phyloP scores from a whole-genome alignment of 2,113 vertebrate species.

The Tychaedon coryphoeus region DNA sequence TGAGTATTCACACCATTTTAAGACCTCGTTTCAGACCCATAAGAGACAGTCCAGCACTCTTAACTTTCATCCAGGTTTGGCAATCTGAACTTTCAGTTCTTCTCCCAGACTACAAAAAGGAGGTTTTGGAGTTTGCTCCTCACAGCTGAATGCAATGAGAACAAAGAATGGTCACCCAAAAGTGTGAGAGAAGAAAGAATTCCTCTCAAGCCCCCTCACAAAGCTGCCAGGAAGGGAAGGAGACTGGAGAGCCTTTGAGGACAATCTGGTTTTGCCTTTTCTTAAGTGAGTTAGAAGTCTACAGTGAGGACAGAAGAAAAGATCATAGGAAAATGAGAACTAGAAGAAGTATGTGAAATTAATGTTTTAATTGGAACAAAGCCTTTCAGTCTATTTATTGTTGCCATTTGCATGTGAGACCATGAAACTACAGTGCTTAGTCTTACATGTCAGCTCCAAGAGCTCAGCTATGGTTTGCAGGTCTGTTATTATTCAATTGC shows the following conservation, averaged over 20 bases:
- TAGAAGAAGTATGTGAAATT: not conserved
- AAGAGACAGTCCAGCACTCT: not conserved
- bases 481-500: not conserved
- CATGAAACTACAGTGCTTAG: not conserved
- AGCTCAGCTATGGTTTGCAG: not conserved
- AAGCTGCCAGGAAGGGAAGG: not conserved
- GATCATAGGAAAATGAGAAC: not conserved
- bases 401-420: not conserved
- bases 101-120: not conserved
- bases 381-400: not conserved
- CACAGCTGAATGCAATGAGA: not conserved
- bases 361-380: not conserved
- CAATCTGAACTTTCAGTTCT: not conserved
- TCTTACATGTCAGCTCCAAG: not conserved
- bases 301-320: not conserved
- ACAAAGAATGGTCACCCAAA: not conserved
- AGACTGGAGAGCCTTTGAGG: not conserved
- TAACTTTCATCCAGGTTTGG: not conserved
- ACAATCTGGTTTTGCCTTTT: not conserved
- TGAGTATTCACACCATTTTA: not conserved
- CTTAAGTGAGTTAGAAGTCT: not conserved
- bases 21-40: rapidly evolving
- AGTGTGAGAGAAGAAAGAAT: not conserved
- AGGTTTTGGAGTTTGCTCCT: not conserved
- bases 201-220: not conserved